Base-by-base conservation (phyloP, 1,140 invertebrate species). In the Drosophila ananassae region DNA sequence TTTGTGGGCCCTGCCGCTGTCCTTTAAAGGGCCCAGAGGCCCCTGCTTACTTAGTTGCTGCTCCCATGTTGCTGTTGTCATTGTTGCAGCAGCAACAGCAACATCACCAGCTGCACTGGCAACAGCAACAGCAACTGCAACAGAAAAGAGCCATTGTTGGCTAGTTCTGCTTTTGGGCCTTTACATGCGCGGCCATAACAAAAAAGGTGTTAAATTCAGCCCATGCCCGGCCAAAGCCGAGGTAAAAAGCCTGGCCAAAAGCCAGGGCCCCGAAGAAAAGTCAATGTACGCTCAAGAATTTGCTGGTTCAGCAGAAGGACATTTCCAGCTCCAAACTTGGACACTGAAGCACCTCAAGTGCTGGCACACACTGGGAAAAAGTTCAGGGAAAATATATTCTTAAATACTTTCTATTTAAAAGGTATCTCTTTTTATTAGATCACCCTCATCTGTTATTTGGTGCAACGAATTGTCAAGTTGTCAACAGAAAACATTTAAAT, bases 121-220 rank as follows among this genome's bases (percentile, higher is more conserved):
- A 52, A 44, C 17, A 44, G 32, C 37, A 28, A 28, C 39, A 39
- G 57, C 55, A 60, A 32, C 39, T 46, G 53, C 68, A 51, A 55
- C 51, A 60, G 72, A 37, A 37, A 37, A 37, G 34, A 37, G 12
- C 79, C 75, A 80, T 81, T 81, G 77, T 79, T 75, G 72, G 58
- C 30, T 67, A 74, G 74, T 73, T 81, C 82, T 82, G 78, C 83
- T 79, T 89, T 87, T 87, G 83, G 82, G 74, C 72, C 72, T 89
- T 82, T 85, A 82, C 78, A 85, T 85, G 82, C 79, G 69, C 71
- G 67, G 72, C 73, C 73, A 81, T 87, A 81, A 87, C 82, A 85
- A 87, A 87, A 83, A 89, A 87, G 83, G 83, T 87, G 83, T 87
- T 87, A 87, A 87, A 83, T 87, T 89, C 79, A 89, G 87, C 83